phyloP scores from a whole-genome alignment of 1,140 invertebrate genomes.

The Chymomyza costata region DNA sequence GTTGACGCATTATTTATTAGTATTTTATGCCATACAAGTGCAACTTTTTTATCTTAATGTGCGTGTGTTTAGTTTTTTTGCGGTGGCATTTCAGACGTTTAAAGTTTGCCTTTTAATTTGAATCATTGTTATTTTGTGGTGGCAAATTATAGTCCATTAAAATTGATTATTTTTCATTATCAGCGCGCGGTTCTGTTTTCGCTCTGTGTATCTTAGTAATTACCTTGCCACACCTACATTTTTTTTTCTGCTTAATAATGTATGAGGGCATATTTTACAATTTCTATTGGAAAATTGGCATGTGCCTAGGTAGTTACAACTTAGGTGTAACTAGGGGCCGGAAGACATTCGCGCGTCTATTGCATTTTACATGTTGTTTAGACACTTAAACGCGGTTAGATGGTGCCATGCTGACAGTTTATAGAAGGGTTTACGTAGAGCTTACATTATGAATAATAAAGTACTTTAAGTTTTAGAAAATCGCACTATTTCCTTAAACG shows the following conservation, averaged over 20 bases:
- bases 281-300: constrained; percentile 19
- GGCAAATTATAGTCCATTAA: constrained; percentile 62
- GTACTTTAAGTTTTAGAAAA: too few relatives aligned
- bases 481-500: too few relatives aligned
- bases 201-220: too few relatives aligned
- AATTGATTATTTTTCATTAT: constrained; percentile 64
- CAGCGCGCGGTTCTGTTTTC: constrained; percentile 27
- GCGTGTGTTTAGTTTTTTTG: constrained; percentile 8
- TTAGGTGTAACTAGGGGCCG: too few relatives aligned
- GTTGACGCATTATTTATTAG: constrained; percentile 35
- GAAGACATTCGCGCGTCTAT: too few relatives aligned
- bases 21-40: constrained; percentile 17
- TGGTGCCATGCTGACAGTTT: too few relatives aligned
- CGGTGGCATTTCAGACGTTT: constrained; percentile 29
- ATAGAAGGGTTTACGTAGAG: too few relatives aligned
- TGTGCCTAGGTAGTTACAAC: background rate
- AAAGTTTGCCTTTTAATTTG: constrained; percentile 46
- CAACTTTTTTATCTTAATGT: background rate
- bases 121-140: constrained; percentile 54
- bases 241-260: too few relatives aligned
- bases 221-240: too few relatives aligned
- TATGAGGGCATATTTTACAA: background rate
- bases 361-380: too few relatives aligned
- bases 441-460: too few relatives aligned
- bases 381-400: too few relatives aligned